Conservation (phyloP, 2,113 vertebrate genomes). For the Seriola rivoliana region DNA sequence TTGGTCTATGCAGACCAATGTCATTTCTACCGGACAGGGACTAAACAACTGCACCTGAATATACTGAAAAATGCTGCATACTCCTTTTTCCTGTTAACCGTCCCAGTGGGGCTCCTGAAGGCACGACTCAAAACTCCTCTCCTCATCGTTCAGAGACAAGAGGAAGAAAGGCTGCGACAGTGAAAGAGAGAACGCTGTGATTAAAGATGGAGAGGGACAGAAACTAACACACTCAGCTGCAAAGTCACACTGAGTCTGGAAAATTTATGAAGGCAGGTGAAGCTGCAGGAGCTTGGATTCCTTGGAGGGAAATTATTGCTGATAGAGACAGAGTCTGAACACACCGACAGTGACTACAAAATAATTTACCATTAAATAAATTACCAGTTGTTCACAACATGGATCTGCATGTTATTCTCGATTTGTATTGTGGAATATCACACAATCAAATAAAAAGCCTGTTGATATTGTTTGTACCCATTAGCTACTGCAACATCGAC, state of each 20-base stretch:
- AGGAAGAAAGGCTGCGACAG: not conserved
- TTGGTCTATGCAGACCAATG: no score
- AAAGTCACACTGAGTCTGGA: constrained; percentile 16
- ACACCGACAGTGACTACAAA: not conserved
- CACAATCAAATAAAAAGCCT: no score
- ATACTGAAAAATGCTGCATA: not conserved
- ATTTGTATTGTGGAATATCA: no score
- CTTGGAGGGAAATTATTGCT: constrained; percentile 3
- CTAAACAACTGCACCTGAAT: not conserved
- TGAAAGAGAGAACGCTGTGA: constrained; percentile 8
- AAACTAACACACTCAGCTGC: not conserved
- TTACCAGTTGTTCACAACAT: not conserved
- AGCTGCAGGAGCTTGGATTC: not conserved
- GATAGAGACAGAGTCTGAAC: not conserved
- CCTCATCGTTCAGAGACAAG: not conserved
- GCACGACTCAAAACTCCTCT: not conserved
- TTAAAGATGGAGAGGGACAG: not conserved
- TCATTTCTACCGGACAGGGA: no score
- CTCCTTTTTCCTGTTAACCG: not conserved
- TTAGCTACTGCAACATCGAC: no score
- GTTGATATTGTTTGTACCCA: no score
- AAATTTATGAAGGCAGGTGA: not conserved
- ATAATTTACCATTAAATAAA: not conserved
- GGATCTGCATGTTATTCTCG: no score
- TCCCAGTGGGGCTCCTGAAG: not conserved